Percentiles rank a stretch among this genome's conserved stretches.
Evolutionary conservation across 1,140 invertebrate species (phyloP).

Genomic region (Homalodisca vitripennis): DNA sequence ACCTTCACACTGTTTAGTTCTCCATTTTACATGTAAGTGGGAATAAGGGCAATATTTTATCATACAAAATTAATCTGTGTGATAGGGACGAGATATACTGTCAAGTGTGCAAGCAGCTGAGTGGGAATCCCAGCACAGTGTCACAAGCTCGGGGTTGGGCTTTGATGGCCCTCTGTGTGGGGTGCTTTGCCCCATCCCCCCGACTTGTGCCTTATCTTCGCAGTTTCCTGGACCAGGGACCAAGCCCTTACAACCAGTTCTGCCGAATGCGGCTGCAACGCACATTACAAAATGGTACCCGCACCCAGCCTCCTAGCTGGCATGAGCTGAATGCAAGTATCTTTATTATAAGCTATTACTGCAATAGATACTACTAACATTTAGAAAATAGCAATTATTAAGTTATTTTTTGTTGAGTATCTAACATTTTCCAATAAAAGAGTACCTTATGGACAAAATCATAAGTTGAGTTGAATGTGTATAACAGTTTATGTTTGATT

Average conservation of each 20-base stretch:
- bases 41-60: too few relatives aligned
- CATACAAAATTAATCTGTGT: conserved; percentile 59
- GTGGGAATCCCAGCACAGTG: conserved; percentile 93
- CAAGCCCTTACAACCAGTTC: conserved; percentile 94
- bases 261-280: conserved; percentile 93
- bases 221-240: conserved; percentile 87
- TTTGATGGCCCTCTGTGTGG: conserved; percentile 93
- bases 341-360: too few relatives aligned
- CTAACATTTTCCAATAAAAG: too few relatives aligned
- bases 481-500: too few relatives aligned
- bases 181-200: conserved; percentile 97
- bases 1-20: too few relatives aligned
- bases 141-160: conserved; percentile 98
- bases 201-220: conserved; percentile 89
- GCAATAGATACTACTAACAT: too few relatives aligned
- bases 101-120: conserved; percentile 98
- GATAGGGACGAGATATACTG: conserved; percentile 96
- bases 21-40: neutral
- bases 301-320: conserved; percentile 98
- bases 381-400: too few relatives aligned
- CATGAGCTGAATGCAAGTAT: conserved; percentile 72
- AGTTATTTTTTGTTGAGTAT: too few relatives aligned
- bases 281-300: conserved; percentile 96
- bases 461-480: too few relatives aligned
- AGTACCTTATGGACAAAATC: too few relatives aligned